A percentile compares a stretch with the other conserved stretches of the same genome.
phyloP scores from a whole-genome alignment of 1,140 invertebrate genomes.

The Oedothorax gibbosus region DNA sequence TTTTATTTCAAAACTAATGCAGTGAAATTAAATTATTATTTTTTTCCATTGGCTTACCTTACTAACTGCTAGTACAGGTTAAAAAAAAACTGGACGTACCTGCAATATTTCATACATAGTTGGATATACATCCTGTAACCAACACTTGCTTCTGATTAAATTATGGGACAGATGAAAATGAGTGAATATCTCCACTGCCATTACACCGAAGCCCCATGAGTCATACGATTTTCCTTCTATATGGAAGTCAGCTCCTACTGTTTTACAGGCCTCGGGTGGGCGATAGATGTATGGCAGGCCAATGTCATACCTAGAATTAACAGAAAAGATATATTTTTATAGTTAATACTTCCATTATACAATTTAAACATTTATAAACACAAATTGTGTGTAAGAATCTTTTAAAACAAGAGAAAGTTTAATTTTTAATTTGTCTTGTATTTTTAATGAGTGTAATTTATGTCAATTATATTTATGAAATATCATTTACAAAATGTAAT shows the following conservation, averaged over 20 bases:
- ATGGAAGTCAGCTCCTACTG: background rate
- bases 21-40: too few species aligned
- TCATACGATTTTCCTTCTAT: constrained; percentile 20
- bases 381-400: too few species aligned
- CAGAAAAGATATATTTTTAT: background rate
- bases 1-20: too few species aligned
- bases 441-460: too few species aligned
- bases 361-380: background rate
- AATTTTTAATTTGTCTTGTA: too few species aligned
- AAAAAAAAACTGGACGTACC: too few species aligned
- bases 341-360: background rate
- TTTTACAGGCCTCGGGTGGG: constrained; percentile 19
- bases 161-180: constrained; percentile 9
- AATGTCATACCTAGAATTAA: constrained; percentile 30
- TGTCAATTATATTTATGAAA: too few species aligned
- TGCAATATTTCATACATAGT: background rate
- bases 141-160: background rate
- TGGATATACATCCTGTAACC: constrained; percentile 34
- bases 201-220: constrained; percentile 42
- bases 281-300: constrained; percentile 44
- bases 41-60: too few species aligned
- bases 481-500: too few species aligned
- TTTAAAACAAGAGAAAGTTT: too few species aligned
- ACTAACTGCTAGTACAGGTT: too few species aligned
- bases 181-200: constrained; percentile 35